These are phyloP conservation scores for Parus major DNA, from an alignment of 2,113 vertebrate genomes.

Conservation along the genomic window DNA sequence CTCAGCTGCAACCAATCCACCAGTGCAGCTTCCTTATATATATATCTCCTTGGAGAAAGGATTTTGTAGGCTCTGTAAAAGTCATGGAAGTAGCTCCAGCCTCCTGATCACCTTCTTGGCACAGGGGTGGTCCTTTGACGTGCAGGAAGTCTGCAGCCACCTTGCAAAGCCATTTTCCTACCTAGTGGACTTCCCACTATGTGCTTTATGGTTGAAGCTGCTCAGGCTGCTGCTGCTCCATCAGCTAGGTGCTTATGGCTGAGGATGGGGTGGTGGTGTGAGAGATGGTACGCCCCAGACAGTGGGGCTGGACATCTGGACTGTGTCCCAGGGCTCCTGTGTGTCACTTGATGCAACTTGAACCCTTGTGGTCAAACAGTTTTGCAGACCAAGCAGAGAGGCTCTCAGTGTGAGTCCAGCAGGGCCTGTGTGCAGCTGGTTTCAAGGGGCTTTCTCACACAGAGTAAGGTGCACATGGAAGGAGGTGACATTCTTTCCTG, in stretches of 20 bases:
- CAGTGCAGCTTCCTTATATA: background rate
- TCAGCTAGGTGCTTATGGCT: fast-evolving
- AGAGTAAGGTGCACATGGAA: background rate
- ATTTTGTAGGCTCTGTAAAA: background rate
- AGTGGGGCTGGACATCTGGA: background rate
- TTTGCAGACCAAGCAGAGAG: background rate
- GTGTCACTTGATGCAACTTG: background rate
- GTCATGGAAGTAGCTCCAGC: fast-evolving
- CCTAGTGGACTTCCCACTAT: background rate
- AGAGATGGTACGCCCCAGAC: background rate
- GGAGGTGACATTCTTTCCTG: background rate
- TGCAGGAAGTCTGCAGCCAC: fast-evolving
- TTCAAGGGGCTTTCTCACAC: background rate
- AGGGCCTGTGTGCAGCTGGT: background rate
- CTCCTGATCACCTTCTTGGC: fast-evolving
- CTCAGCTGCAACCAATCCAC: background rate
- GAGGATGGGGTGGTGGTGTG: background rate
- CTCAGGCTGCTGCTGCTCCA: background rate
- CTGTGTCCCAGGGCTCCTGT: too few species aligned
- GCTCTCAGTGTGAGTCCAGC: background rate
- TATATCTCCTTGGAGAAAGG: background rate
- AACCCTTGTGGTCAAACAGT: background rate
- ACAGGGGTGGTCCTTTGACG: fast-evolving
- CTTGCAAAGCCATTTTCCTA: background rate
- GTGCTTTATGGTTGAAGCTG: background rate